Evolutionary conservation across 2,888 invertebrate species (phyloP).

Genomic region (Argyra leucocephala): DNA sequence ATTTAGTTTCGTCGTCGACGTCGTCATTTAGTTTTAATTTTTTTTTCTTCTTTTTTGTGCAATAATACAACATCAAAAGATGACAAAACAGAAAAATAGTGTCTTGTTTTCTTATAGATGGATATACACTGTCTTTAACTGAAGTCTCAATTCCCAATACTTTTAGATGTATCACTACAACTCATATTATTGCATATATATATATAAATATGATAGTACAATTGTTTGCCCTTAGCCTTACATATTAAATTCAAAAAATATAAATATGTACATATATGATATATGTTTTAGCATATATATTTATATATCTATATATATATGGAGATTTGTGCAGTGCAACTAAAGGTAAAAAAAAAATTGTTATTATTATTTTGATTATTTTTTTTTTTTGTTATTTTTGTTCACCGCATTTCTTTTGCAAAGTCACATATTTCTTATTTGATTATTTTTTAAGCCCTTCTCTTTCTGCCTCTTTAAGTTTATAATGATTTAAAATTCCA

Average conservation of each 20-base stretch:
- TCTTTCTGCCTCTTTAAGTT: constrained; percentile 15
- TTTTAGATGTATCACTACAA: neutral
- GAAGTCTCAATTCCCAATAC: neutral
- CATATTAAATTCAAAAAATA: too few relatives aligned
- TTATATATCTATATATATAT: neutral
- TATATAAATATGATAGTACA: neutral
- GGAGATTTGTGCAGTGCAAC: neutral
- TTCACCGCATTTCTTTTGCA: neutral
- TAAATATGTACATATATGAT: neutral
- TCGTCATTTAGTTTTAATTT: neutral
- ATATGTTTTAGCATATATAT: neutral
- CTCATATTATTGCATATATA: neutral
- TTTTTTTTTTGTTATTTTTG: neutral
- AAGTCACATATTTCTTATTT: neutral
- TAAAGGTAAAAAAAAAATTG: neutral
- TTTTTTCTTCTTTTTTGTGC: neutral
- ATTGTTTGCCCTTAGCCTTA: neutral
- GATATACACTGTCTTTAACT: neutral
- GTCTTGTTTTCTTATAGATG: neutral
- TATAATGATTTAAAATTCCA: constrained; percentile 45
- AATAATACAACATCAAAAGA: neutral
- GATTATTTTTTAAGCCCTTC: neutral
- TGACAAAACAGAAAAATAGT: neutral
- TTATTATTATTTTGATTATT: neutral
- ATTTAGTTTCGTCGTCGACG: neutral